A percentile compares a stretch with the other conserved stretches of the same genome.
Conservation (phyloP, 2,797 vertebrate genomes). For the Remorina albescens region DNA sequence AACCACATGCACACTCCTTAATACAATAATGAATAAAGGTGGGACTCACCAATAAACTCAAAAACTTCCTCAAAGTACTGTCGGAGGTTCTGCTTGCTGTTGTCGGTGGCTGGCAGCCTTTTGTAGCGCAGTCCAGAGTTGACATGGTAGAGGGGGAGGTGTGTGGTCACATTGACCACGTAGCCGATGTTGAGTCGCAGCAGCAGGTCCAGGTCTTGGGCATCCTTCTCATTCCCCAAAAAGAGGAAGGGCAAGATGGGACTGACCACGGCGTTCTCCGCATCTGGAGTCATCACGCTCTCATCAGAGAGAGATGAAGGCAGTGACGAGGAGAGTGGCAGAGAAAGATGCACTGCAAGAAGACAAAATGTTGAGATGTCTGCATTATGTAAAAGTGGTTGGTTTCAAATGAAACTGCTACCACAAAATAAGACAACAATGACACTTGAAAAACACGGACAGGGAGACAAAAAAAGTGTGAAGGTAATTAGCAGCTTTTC, state of each 20-base stretch:
- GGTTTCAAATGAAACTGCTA: neutral
- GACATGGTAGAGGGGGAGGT: slow-evolving; percentile 90
- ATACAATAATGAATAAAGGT: neutral
- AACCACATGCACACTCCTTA: neutral
- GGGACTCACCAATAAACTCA: slow-evolving; percentile 90
- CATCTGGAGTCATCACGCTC: slow-evolving; percentile 86
- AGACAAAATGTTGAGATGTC: neutral
- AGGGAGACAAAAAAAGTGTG: too few relatives aligned
- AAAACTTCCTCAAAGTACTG: slow-evolving; percentile 93
- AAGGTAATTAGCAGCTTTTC: neutral
- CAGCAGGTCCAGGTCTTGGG: slow-evolving; percentile 88
- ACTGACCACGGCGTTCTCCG: slow-evolving; percentile 89
- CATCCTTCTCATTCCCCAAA: slow-evolving; percentile 89
- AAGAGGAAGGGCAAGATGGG: slow-evolving; percentile 90
- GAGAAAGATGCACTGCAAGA: slow-evolving; percentile 82
- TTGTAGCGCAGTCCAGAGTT: slow-evolving; percentile 88
- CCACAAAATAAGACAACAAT: slow-evolving; percentile 4
- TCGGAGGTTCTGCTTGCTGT: slow-evolving; percentile 91
- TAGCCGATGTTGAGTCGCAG: slow-evolving; percentile 87
- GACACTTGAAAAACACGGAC: too few relatives aligned
- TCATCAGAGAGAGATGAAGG: slow-evolving; percentile 86
- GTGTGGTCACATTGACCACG: slow-evolving; percentile 90
- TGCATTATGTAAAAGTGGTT: neutral
- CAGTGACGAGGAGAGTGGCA: slow-evolving; percentile 86
- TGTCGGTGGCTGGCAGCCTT: slow-evolving; percentile 90